Evolutionary conservation across 2,797 vertebrate genomes (phyloP).

Genomic region (Petrocephalus sullivani): DNA sequence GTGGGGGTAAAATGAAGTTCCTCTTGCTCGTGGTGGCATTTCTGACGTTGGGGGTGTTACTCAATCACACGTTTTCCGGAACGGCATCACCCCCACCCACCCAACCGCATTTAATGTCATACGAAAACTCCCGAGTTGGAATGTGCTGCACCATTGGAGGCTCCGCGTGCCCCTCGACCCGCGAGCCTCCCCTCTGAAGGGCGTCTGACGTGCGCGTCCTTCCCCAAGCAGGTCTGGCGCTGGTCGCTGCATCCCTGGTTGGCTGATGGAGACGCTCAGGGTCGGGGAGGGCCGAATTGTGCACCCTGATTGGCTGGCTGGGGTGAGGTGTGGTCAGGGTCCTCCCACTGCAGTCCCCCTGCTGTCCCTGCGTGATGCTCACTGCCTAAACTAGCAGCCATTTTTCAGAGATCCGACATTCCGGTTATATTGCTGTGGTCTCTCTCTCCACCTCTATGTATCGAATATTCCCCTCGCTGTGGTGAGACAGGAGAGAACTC

Average conservation of each 20-base stretch:
- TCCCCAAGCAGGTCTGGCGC: background rate
- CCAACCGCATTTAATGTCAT: background rate
- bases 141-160: background rate
- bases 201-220: background rate
- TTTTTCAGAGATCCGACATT: constrained; percentile 53
- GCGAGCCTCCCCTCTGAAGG: background rate
- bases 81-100: background rate
- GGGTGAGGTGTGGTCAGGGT: constrained; percentile 14
- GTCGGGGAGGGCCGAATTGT: background rate
- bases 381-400: constrained; percentile 28
- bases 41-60: background rate
- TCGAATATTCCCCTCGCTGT: constrained; percentile 9
- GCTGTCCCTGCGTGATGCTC: constrained; percentile 42
- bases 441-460: background rate
- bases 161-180: background rate
- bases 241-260: constrained; percentile 26
- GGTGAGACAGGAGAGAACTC: background rate
- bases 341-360: constrained; percentile 40
- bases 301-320: background rate
- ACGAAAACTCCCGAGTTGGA: background rate
- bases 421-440: constrained; percentile 34
- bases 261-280: constrained; percentile 10
- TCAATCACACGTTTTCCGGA: background rate
- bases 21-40: background rate
- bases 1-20: background rate